phyloP scores from a whole-genome alignment of 30 jellyfish, hydroid and myxozoan species.

The Sanderia malayensis region DNA sequence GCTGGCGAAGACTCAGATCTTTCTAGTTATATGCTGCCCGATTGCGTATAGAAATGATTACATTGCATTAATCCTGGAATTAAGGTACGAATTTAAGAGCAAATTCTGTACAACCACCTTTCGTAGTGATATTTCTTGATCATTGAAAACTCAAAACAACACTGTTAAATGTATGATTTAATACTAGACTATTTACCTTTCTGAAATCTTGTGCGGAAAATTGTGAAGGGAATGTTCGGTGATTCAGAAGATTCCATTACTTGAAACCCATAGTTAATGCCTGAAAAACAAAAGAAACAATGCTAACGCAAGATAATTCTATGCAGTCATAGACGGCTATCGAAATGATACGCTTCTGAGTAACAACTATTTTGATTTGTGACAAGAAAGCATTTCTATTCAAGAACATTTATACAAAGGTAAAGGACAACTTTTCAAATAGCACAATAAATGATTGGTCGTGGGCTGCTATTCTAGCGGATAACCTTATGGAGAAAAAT shows the following conservation, averaged over 20 bases:
- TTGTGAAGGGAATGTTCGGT: slow-evolving; percentile 17
- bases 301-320: slow-evolving; percentile 2
- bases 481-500: background rate
- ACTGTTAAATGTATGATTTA: background rate
- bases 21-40: slow-evolving; percentile 1
- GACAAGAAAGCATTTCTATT: background rate
- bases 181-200: slow-evolving; percentile 11
- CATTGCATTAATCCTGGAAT: slow-evolving; percentile 2
- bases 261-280: slow-evolving; percentile 23
- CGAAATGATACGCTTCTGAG: slow-evolving; percentile 3
- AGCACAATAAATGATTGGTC: too few species aligned
- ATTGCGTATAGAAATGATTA: slow-evolving; percentile 1
- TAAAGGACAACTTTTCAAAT: background rate
- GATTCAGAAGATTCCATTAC: slow-evolving; percentile 30
- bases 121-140: slow-evolving; percentile 1
- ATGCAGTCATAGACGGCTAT: slow-evolving; percentile 4
- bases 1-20: slow-evolving; percentile 4
- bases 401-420: background rate
- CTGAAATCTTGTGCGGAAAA: slow-evolving; percentile 19
- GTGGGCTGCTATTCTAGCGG: too few species aligned
- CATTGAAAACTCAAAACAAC: slow-evolving; percentile 1
- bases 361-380: background rate
- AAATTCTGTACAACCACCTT: background rate
- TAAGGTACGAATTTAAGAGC: slow-evolving; percentile 1
- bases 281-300: background rate